Percentiles rank a stretch among this genome's conserved stretches.
Evolutionary conservation across 2,113 vertebrate genomes (phyloP).

Genomic region (Arenaria interpres): DNA sequence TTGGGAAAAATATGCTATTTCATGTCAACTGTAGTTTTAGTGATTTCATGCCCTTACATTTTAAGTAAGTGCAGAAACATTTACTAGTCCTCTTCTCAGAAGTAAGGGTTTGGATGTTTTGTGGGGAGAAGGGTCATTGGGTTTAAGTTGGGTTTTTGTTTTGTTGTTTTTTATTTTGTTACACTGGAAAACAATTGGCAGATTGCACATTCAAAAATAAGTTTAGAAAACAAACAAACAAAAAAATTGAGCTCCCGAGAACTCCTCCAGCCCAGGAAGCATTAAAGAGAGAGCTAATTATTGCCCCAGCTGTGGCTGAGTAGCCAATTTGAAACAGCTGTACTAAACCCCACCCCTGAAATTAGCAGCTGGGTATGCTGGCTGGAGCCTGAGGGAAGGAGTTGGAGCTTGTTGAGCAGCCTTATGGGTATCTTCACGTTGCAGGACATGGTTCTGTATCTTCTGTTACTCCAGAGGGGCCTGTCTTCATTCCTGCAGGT

Average conservation of each 20-base stretch:
- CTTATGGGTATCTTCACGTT: rapidly evolving
- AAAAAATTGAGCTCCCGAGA: neutral
- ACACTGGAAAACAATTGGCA: neutral
- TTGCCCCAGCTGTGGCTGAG: conserved; percentile 9
- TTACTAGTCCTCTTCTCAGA: neutral
- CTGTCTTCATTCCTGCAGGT: neutral
- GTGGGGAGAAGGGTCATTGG: neutral
- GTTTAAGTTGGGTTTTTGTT: neutral
- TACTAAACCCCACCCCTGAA: neutral
- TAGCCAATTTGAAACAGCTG: conserved; percentile 38
- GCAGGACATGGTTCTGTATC: neutral
- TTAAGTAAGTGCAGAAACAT: neutral
- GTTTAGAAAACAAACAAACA: neutral
- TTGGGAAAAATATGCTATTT: neutral
- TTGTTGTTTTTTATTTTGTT: neutral
- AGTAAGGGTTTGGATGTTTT: neutral
- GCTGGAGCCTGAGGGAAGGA: rapidly evolving
- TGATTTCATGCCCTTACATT: neutral
- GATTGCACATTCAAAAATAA: neutral
- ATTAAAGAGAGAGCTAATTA: neutral
- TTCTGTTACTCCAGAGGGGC: rapidly evolving
- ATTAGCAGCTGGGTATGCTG: neutral
- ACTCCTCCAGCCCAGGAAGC: neutral
- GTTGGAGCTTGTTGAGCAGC: rapidly evolving
- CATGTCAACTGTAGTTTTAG: neutral